These are phyloP conservation scores for Anoplophora glabripennis DNA, from an alignment of 1,140 invertebrate genomes.

Conservation along the genomic window DNA sequence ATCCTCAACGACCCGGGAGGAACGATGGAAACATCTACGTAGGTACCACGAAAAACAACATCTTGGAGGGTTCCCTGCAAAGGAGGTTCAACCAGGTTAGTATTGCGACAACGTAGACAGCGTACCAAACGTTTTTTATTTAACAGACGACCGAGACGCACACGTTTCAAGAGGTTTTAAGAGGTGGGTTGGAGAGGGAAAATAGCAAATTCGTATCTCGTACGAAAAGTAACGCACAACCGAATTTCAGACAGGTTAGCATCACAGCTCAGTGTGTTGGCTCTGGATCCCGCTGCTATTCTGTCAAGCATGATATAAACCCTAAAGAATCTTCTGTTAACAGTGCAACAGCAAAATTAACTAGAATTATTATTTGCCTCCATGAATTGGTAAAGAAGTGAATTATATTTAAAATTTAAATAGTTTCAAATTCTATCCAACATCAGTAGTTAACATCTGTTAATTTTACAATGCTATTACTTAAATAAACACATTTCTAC, in stretches of 20 bases:
- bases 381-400: too few relatives aligned
- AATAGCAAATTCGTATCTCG: slow-evolving; percentile 15
- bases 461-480: too few relatives aligned
- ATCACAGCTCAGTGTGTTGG: neutral
- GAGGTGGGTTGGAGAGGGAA: slow-evolving; percentile 21
- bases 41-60: slow-evolving; percentile 89
- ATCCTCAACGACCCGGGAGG: slow-evolving; percentile 77
- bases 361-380: too few relatives aligned
- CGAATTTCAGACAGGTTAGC: slow-evolving; percentile 22
- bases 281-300: neutral
- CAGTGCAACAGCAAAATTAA: too few relatives aligned
- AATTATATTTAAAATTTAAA: too few relatives aligned
- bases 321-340: too few relatives aligned
- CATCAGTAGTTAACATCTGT: too few relatives aligned
- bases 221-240: slow-evolving; percentile 9
- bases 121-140: neutral
- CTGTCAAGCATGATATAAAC: too few relatives aligned
- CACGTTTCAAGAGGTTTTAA: slow-evolving; percentile 16
- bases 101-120: neutral
- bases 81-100: slow-evolving; percentile 81
- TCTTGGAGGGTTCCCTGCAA: slow-evolving; percentile 88
- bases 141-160: slow-evolving; percentile 9
- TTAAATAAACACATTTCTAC: too few relatives aligned
- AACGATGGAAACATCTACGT: slow-evolving; percentile 90
- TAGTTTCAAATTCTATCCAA: too few relatives aligned